A percentile compares a stretch with the other conserved stretches of the same genome.
These are phyloP conservation scores for Drosophila chauvacae DNA, from an alignment of 1,140 invertebrate genomes.

Conservation along the genomic window DNA sequence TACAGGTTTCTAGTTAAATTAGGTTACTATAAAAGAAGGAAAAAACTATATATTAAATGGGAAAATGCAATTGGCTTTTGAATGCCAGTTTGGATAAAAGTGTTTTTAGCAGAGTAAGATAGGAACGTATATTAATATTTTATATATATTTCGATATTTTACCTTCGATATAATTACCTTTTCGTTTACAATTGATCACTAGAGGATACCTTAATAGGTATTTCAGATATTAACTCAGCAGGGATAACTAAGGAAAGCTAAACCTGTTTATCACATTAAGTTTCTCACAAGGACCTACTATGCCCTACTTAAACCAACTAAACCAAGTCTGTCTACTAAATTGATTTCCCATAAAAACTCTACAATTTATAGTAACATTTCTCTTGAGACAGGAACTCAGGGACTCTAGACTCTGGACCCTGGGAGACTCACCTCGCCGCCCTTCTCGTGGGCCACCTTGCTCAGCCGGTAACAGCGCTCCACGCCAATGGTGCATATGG, in stretches of 20 bases:
- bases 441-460: slow-evolving; percentile 90
- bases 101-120: background rate
- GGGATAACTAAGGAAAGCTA: background rate
- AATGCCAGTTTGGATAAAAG: background rate
- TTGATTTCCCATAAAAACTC: background rate
- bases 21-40: background rate
- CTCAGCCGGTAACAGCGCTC: slow-evolving; percentile 94
- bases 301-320: background rate
- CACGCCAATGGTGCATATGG: slow-evolving; percentile 93
- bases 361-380: background rate
- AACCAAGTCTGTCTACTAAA: background rate
- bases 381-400: background rate
- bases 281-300: background rate
- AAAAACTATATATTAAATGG: background rate
- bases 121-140: background rate
- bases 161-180: too few species aligned
- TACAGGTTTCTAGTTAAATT: background rate
- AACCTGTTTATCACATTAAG: background rate
- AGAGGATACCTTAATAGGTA: background rate
- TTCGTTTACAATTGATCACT: background rate
- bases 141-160: background rate
- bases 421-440: slow-evolving; percentile 89
- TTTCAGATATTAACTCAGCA: background rate
- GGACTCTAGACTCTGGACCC: background rate
- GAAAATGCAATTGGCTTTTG: background rate